Evolutionary conservation across 1,140 invertebrate genomes (phyloP).

Genomic region (Listronotus bonariensis): DNA sequence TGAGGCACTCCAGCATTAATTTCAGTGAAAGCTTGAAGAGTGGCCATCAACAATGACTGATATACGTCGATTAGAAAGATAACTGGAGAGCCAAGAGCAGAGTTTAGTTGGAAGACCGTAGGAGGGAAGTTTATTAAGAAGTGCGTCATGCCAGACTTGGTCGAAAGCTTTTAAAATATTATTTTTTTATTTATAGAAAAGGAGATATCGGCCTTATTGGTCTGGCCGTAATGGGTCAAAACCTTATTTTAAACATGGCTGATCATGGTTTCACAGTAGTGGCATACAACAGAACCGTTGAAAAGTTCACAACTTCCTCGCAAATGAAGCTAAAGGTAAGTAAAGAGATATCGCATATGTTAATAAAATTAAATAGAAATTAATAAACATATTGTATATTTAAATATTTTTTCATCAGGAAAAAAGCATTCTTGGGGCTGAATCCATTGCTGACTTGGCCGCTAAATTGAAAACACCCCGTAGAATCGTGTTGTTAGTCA

Average conservation of each 20-base stretch:
- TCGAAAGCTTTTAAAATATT: too few species aligned
- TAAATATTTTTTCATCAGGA: neutral
- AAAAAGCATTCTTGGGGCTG: conserved; percentile 96
- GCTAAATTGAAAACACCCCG: conserved; percentile 89
- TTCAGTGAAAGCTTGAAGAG: too few species aligned
- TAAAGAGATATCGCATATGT: neutral
- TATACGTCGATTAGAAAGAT: too few species aligned
- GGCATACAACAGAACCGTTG: conserved; percentile 95
- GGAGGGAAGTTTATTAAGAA: too few species aligned
- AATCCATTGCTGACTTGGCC: conserved; percentile 92
- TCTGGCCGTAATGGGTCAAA: conserved; percentile 99
- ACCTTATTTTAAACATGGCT: conserved; percentile 98
- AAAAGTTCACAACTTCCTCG: conserved; percentile 78
- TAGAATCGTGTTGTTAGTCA: conserved; percentile 94
- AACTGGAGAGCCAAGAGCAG: too few species aligned
- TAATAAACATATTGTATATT: too few species aligned
- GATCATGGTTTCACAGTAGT: conserved; percentile 98
- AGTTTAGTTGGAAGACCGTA: too few species aligned
- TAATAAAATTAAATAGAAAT: neutral
- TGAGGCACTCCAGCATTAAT: too few species aligned
- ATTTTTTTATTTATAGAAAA: conserved; percentile 55
- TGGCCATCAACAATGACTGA: too few species aligned
- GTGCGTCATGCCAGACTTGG: too few species aligned
- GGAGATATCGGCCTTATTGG: conserved; percentile 89
- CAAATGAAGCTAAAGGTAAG: conserved; percentile 78